Conservation (phyloP, 1,140 invertebrate species). For the Callitettix versicolor region DNA sequence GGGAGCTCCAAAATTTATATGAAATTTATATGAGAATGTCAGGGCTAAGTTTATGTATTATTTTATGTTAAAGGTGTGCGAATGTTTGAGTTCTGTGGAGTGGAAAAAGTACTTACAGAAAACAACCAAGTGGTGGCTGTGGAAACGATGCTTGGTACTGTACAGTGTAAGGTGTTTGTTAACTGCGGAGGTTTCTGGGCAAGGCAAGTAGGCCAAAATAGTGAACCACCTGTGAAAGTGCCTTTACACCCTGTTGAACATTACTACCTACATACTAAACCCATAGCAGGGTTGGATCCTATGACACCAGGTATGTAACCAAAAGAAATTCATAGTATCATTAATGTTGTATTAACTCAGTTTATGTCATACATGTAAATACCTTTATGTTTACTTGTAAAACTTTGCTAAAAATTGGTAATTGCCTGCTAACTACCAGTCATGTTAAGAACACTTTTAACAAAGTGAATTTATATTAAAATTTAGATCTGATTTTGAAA, state of each 20-base stretch:
- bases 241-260: constrained; percentile 89
- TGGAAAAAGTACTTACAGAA: constrained; percentile 53
- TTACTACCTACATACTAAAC: constrained; percentile 82
- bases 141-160: constrained; percentile 62
- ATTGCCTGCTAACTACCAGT: too few relatives aligned
- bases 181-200: constrained; percentile 84
- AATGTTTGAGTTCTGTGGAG: constrained; percentile 72
- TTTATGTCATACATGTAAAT: too few relatives aligned
- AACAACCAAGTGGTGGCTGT: constrained; percentile 53
- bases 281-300: constrained; percentile 54
- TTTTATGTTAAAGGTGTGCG: constrained; percentile 54
- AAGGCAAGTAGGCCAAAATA: constrained; percentile 65
- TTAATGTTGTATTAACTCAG: too few relatives aligned
- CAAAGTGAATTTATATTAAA: too few relatives aligned
- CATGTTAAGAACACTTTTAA: too few relatives aligned
- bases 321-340: too few relatives aligned
- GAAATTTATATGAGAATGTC: too few relatives aligned
- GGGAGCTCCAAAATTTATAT: too few relatives aligned
- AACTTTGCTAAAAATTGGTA: too few relatives aligned
- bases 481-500: too few relatives aligned
- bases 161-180: constrained; percentile 82
- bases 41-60: too few relatives aligned
- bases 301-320: constrained; percentile 54
- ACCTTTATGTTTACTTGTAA: too few relatives aligned
- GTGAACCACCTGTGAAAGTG: constrained; percentile 75